Conservation (phyloP, 2,888 invertebrate species). For the Orchesella flavescens region DNA sequence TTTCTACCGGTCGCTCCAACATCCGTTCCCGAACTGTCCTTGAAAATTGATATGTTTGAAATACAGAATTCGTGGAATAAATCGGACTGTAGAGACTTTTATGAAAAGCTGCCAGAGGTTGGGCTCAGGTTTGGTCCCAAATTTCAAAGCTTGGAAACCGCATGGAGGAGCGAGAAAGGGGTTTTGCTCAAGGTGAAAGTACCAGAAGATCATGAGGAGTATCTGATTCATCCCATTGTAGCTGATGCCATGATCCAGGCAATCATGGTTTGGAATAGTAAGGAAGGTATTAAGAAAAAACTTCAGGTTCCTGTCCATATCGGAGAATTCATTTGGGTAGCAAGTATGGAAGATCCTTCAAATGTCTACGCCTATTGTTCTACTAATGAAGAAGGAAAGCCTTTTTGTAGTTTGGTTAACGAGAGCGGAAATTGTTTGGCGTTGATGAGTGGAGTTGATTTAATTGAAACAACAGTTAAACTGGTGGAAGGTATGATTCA, state of each 20-base stretch:
- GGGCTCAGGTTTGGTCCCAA: slow-evolving; percentile 48
- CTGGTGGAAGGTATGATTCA: slow-evolving; percentile 28
- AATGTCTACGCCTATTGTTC: background rate
- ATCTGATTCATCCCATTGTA: slow-evolving; percentile 49
- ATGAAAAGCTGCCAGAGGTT: slow-evolving; percentile 43
- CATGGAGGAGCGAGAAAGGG: slow-evolving; percentile 16
- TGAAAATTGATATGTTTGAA: too few relatives aligned
- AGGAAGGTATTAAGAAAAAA: slow-evolving; percentile 17
- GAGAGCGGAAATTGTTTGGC: slow-evolving; percentile 3
- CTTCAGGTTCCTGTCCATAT: slow-evolving; percentile 53
- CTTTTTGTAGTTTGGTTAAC: slow-evolving; percentile 2
- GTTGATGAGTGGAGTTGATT: slow-evolving; percentile 30
- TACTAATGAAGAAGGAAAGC: background rate
- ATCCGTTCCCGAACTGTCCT: background rate
- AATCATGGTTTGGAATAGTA: background rate
- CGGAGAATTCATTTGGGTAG: slow-evolving; percentile 38
- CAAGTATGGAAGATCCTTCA: background rate
- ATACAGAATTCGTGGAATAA: too few relatives aligned
- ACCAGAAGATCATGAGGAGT: background rate
- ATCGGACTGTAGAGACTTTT: background rate
- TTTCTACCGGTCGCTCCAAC: background rate
- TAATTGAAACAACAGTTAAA: slow-evolving; percentile 40
- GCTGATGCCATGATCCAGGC: slow-evolving; percentile 63
- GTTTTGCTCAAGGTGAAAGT: slow-evolving; percentile 20
- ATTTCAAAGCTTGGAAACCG: slow-evolving; percentile 41